Evolutionary conservation across 2,888 invertebrate genomes (phyloP), one percentile per base, ranked within the genome.

Genomic region (Eilema sororculum): DNA sequence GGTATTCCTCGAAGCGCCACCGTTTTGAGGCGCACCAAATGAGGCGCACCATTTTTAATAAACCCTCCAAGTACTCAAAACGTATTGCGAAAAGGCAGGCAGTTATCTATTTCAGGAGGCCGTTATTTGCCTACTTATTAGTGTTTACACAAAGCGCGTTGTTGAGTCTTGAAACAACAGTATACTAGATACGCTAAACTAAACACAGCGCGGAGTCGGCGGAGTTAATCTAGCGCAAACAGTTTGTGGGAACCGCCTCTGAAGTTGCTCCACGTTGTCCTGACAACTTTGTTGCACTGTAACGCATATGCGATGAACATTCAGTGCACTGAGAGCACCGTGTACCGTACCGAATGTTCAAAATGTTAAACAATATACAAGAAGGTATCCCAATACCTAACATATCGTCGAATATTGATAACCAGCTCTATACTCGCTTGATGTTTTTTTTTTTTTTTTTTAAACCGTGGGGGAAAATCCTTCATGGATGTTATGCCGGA

Each of bases 21-120:
- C n/a, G n/a, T n/a, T n/a, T n/a, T n/a, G n/a, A n/a, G n/a, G n/a
- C n/a, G n/a, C n/a, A n/a, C n/a, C n/a, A n/a, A n/a, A n/a, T n/a
- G n/a, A n/a, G n/a, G n/a, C n/a, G n/a, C n/a, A n/a, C n/a, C n/a
- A n/a, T n/a, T n/a, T n/a, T n/a, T 20, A 20, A 46, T 20, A 6
- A 6, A 46, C n/a, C 2, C n/a, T 20, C 9, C 9, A 8, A 8
- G 52, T 52, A 52, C 9, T n/a, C n/a, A 52, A n/a, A n/a, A 52
- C 0, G n/a, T 52, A n/a, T 52, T 52, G 52, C 52, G 58, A 24
- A 25, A 41, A 5, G 6, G 12, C 13, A 12, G 13, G 12, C 58
- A 58, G 24, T 58, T 57, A 52, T 65, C 52, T 65, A 65, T 65
- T 33, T 30, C 56, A 56, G 56, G 30, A 65, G 65, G 13, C 24